A percentile compares a stretch with the other conserved stretches of the same genome.
Evolutionary conservation across 2,797 vertebrate species (phyloP).

Genomic region (Sus cebifrons): DNA sequence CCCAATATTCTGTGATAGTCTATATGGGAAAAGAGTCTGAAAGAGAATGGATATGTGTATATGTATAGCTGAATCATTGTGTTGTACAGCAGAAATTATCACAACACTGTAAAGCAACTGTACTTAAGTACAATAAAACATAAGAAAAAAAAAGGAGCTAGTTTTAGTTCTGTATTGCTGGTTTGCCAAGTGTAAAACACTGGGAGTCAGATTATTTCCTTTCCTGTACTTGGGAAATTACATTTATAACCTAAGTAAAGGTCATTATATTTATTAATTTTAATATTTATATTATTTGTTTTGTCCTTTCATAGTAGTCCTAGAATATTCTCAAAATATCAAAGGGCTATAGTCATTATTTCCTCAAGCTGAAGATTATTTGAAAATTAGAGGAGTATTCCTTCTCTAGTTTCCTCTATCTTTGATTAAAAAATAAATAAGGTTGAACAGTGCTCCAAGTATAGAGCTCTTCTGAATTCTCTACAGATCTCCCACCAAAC

Average conservation of each 20-base stretch:
- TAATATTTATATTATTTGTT: not conserved
- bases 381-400: not conserved
- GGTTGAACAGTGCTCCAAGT: not conserved
- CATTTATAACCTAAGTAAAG: not conserved
- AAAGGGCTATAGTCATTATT: constrained; percentile 9
- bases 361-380: not conserved
- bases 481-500: not conserved
- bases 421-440: constrained; percentile 23
- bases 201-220: not conserved
- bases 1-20: too few species aligned
- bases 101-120: too few species aligned
- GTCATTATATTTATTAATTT: not conserved
- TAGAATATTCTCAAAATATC: not conserved
- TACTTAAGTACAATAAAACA: too few species aligned
- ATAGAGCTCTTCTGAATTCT: constrained; percentile 12
- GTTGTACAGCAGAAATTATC: too few species aligned
- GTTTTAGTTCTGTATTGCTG: not conserved
- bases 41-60: too few species aligned
- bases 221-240: not conserved
- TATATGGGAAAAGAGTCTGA: too few species aligned
- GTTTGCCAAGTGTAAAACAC: not conserved
- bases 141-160: not conserved
- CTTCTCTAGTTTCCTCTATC: constrained; percentile 44
- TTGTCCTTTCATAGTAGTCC: not conserved
- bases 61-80: too few species aligned